A percentile compares a stretch with the other conserved stretches of the same genome.
phyloP scores from a whole-genome alignment of 2,888 invertebrate genomes.

The Choristoneura rosaceana region DNA sequence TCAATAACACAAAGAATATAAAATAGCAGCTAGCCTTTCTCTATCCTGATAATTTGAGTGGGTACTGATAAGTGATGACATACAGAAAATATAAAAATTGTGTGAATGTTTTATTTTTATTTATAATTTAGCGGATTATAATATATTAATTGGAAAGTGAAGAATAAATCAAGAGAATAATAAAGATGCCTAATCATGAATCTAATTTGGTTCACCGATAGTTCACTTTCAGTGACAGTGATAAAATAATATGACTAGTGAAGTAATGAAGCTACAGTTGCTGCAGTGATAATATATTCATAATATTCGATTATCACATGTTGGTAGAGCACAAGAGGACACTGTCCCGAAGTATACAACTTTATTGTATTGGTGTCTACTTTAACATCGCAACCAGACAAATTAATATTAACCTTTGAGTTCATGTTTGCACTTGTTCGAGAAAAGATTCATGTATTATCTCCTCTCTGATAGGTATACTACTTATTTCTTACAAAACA shows the following conservation, averaged over 20 bases:
- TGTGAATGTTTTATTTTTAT: not conserved
- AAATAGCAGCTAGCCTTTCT: conserved; percentile 30
- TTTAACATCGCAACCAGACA: not conserved
- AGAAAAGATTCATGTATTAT: not conserved
- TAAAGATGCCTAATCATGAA: not conserved
- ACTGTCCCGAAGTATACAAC: not conserved
- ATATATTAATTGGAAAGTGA: not conserved
- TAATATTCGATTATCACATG: not conserved
- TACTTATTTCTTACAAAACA: conserved; percentile 35
- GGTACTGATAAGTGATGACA: conserved; percentile 3
- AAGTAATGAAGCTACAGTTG: not conserved
- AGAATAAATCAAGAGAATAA: too few species aligned
- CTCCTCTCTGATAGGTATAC: not conserved
- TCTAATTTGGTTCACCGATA: not conserved
- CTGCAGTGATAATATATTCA: not conserved
- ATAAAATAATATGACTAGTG: conserved; percentile 5
- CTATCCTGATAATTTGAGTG: conserved; percentile 22
- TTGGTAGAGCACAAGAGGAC: not conserved
- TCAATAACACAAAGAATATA: conserved; percentile 30
- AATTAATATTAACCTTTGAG: not conserved
- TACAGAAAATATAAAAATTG: not conserved
- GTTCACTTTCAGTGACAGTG: not conserved
- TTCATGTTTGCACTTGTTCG: not conserved
- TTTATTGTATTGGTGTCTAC: not conserved
- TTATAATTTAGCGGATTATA: not conserved